These are phyloP conservation scores for Ditylenchus dipsaci DNA, from an alignment of 1,140 invertebrate species.

Conservation along the genomic window DNA sequence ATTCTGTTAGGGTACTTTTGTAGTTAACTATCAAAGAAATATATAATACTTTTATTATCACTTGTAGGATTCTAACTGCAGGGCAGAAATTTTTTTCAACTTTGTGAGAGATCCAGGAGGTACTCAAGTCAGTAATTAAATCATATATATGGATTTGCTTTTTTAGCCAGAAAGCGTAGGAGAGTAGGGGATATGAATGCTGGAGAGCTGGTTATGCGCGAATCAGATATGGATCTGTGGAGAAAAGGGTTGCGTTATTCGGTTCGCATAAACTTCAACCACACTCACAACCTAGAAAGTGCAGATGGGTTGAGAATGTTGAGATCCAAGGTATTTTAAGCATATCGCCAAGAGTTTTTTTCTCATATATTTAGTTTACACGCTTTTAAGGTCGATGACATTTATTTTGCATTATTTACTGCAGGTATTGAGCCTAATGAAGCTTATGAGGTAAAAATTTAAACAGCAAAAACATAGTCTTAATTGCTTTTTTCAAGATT, in stretches of 20 bases:
- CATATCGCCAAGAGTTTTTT: not conserved
- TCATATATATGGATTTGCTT: no score
- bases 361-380: not conserved
- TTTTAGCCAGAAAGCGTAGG: not conserved
- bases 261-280: not conserved
- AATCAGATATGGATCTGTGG: not conserved
- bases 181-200: not conserved
- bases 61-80: not conserved
- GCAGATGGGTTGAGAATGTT: not conserved
- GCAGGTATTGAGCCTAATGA: not conserved
- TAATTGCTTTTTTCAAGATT: not conserved
- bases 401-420: not conserved
- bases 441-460: not conserved
- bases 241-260: not conserved
- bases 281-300: conserved; percentile 1
- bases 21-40: not conserved
- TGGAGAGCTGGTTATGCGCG: not conserved
- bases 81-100: not conserved
- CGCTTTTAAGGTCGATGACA: not conserved
- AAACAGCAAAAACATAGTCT: no score
- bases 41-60: not conserved
- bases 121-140: no score
- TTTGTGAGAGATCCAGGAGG: not conserved
- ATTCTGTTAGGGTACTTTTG: not conserved
- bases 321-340: not conserved